Percentiles rank a stretch among this genome's conserved stretches.
phyloP scores from a whole-genome alignment of 1,140 invertebrate species.

The Protaetia brevitarsis region DNA sequence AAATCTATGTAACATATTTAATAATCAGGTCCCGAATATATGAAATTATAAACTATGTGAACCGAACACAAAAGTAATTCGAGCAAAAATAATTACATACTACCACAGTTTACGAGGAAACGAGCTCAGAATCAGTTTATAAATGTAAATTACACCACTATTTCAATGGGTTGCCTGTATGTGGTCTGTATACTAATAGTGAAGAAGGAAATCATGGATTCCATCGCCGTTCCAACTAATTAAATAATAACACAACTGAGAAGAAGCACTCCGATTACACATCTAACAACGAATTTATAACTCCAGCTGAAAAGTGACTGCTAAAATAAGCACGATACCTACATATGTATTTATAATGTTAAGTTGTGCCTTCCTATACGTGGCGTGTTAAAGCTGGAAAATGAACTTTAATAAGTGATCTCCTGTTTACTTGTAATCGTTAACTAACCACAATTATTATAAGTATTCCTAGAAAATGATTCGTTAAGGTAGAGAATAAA shows the following conservation, averaged over 20 bases:
- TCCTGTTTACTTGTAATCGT: background rate
- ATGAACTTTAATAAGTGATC: slow-evolving; percentile 1
- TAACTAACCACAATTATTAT: background rate
- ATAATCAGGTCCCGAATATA: no score
- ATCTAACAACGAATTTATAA: background rate
- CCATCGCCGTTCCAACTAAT: background rate
- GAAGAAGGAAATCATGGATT: slow-evolving; percentile 4
- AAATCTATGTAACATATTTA: no score
- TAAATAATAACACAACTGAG: slow-evolving; percentile 11
- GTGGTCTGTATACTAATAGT: background rate
- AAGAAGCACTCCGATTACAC: background rate
- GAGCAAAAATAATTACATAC: no score
- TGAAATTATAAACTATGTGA: no score
- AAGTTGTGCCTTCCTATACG: background rate
- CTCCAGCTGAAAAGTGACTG: background rate
- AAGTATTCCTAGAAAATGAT: background rate
- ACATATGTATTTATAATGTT: background rate
- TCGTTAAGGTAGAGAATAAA: no score
- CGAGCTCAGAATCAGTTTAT: background rate
- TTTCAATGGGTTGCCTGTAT: no score
- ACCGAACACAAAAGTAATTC: no score
- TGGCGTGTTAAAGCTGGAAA: background rate
- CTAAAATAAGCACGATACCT: no score
- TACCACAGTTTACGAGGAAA: no score
- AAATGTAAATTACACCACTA: background rate